Evolutionary conservation across 2,113 vertebrate species (phyloP).

Genomic region (Upupa epops): DNA sequence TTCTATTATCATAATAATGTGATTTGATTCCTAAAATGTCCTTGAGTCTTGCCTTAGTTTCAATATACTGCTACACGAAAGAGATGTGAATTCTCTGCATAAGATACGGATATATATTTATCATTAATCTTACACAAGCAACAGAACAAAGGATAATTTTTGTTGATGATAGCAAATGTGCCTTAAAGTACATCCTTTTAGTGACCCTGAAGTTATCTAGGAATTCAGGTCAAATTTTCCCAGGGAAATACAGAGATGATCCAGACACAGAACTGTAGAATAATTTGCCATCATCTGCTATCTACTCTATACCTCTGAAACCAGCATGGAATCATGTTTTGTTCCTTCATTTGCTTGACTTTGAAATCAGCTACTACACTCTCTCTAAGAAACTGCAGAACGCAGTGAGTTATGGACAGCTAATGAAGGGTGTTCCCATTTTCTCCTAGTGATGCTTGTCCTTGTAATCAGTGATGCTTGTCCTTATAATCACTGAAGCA

Average conservation of each 20-base stretch:
- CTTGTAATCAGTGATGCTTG: background rate
- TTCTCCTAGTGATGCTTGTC: background rate
- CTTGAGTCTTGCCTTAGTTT: background rate
- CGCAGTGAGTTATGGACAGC: background rate
- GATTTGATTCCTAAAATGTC: background rate
- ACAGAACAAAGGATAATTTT: background rate
- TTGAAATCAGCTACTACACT: background rate
- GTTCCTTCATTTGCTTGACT: background rate
- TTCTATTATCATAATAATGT: background rate
- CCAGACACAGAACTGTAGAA: background rate
- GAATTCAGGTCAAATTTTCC: background rate
- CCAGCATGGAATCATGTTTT: background rate
- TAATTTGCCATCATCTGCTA: background rate
- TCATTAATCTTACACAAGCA: background rate
- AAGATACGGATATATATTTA: background rate
- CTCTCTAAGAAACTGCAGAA: background rate
- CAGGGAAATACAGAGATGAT: background rate
- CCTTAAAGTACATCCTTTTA: background rate
- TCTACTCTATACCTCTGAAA: background rate
- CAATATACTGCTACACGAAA: background rate
- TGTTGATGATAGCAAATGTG: background rate
- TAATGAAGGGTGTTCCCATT: background rate
- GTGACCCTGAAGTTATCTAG: background rate
- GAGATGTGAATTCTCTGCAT: background rate
- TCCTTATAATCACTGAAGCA: background rate